phyloP scores from a whole-genome alignment of 92 coral and sea anemone species.

The Muricea muricata region DNA sequence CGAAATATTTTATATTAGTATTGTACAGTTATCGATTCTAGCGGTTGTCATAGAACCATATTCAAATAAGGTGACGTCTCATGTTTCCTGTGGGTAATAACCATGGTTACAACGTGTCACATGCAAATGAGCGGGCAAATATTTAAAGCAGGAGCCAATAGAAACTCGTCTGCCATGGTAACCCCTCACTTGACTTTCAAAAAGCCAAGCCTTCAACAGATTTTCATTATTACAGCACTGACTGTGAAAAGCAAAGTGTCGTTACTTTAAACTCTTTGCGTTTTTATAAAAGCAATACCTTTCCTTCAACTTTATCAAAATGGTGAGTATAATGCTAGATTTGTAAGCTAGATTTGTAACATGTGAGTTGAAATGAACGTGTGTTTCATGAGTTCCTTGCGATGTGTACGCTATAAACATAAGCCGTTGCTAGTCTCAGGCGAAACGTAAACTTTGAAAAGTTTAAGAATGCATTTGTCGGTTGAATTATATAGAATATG shows the following conservation, averaged over 20 bases:
- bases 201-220: neutral
- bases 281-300: neutral
- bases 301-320: neutral
- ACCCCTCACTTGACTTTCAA: neutral
- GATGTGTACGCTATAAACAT: neutral
- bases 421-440: neutral
- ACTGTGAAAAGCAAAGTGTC: constrained; percentile 26
- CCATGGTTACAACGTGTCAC: constrained; percentile 19
- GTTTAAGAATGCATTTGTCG: neutral
- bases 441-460: neutral
- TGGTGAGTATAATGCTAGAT: neutral
- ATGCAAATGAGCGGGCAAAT: neutral
- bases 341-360: neutral
- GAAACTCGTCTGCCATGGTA: neutral
- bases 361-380: neutral
- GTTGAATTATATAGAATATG: neutral
- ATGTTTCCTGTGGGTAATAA: constrained; percentile 7
- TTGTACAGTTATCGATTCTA: too few relatives aligned
- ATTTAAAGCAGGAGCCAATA: neutral
- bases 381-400: neutral
- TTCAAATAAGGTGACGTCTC: too few relatives aligned
- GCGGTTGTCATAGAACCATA: too few relatives aligned
- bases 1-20: too few relatives aligned
- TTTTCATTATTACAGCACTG: neutral
- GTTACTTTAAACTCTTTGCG: constrained; percentile 32